Base-by-base conservation (phyloP, 1,140 invertebrate species). In the Aporrectodea caliginosa region DNA sequence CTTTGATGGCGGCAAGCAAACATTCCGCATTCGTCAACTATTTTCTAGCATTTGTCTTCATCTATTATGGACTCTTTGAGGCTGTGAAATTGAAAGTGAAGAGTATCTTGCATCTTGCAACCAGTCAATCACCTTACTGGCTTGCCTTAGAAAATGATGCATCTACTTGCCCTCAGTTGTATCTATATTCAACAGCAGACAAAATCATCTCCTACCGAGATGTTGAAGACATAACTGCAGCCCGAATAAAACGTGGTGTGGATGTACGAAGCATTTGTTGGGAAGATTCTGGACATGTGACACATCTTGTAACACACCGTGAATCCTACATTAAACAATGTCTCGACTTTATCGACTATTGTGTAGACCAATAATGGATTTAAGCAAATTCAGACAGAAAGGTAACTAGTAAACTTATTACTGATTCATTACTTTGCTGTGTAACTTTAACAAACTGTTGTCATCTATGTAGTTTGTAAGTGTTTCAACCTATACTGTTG, bases 121-220 rank as follows among this genome's bases (percentile, higher is more conserved):
- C 58, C 27, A 43, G 31, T 35, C 1, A n/a, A 27, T 32, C 34
- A 16, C 14, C 35, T 31, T 29, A 68, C 16, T 68, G 68, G n/a
- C 81, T 83, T 2, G 79, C 77, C 16, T 83, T 91, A 43, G 85
- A 85, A 74, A 86, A 89, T 78, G 89, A 90, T 84, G 83, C 86
- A 68, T 85, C 87, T 74, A 85, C 88, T 68, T 92, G 90, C 89
- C 91, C 93, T 32, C 93, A 93, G 85, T 84, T 93, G 69, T 94
- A 93, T 85, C 88, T 94, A 22, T 94, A 93, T 83, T 94, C 93
- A 0, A 92, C 92, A 82, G 89, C 90, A 1, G 93, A 94, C 84
- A 88, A 90, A 33, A 83, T 89, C 83, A 93, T 82, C 91, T 91
- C 83, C 88, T 90, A 35, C 72, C 82, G 83, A 35, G 85, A 86